Conservation (phyloP, 2,113 vertebrate genomes). For the Apeltes quadracus region DNA sequence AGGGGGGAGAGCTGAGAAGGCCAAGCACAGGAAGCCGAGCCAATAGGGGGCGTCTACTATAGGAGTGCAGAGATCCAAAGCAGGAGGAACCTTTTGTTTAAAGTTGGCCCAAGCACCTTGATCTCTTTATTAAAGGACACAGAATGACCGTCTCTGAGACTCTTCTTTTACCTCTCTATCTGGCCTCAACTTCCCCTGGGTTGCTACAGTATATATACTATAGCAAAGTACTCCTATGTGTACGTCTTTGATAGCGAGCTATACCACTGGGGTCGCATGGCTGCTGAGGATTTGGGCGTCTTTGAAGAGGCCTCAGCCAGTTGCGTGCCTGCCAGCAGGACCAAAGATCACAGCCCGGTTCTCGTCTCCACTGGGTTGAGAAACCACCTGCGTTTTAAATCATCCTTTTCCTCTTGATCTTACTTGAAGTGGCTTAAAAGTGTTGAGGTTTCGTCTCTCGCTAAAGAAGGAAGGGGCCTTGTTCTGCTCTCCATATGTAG, state of each 20-base stretch:
- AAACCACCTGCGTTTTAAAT: slow-evolving; percentile 75
- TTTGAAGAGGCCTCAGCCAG: slow-evolving; percentile 69
- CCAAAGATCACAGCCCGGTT: slow-evolving; percentile 63
- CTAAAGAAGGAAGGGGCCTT: slow-evolving; percentile 23
- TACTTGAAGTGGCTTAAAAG: slow-evolving; percentile 68
- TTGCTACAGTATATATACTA: neutral
- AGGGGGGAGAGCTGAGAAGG: too few species aligned
- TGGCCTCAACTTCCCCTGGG: too few species aligned
- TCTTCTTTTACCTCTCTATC: too few species aligned
- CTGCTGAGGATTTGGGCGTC: slow-evolving; percentile 46
- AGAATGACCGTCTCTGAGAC: too few species aligned
- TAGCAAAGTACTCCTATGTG: neutral
- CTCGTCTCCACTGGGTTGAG: slow-evolving; percentile 56
- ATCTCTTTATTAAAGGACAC: too few species aligned
- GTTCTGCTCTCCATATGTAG: slow-evolving; percentile 47
- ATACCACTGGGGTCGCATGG: slow-evolving; percentile 37
- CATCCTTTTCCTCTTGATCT: slow-evolving; percentile 66
- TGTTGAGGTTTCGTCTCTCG: slow-evolving; percentile 68
- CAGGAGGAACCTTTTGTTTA: too few species aligned
- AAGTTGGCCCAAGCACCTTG: too few species aligned
- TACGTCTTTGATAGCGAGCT: slow-evolving; percentile 1
- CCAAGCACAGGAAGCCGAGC: too few species aligned
- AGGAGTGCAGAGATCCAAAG: too few species aligned
- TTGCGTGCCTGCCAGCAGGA: slow-evolving; percentile 52
- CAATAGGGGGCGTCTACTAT: too few species aligned